Conservation (phyloP, 2,113 vertebrate species). For the Phrynosoma blainvillii region DNA sequence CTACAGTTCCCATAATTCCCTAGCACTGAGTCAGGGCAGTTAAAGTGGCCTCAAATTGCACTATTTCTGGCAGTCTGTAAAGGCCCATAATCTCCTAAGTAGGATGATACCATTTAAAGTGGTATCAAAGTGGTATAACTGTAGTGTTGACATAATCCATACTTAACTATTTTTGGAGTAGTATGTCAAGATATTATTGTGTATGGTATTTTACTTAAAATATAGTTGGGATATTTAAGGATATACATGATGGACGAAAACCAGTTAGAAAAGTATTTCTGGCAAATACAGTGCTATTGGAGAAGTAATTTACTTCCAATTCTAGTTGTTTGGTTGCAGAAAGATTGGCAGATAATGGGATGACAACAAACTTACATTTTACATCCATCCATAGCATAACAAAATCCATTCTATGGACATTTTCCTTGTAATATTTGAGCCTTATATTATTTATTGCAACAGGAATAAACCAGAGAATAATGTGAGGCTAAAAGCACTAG, state of each 20-base stretch:
- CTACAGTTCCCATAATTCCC: too few relatives aligned
- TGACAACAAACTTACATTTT: constrained; percentile 2
- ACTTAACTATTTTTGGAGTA: not conserved
- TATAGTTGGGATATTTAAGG: not conserved
- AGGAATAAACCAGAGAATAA: not conserved
- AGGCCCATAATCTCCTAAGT: too few relatives aligned
- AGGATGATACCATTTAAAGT: not conserved
- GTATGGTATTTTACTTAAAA: not conserved
- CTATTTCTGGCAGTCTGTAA: too few relatives aligned
- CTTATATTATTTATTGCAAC: not conserved
- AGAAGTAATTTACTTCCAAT: not conserved
- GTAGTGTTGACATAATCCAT: too few relatives aligned
- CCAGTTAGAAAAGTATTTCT: not conserved
- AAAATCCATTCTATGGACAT: not conserved
- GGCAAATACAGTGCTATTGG: not conserved
- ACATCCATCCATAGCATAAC: not conserved
- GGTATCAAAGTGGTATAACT: too few relatives aligned
- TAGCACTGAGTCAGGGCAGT: too few relatives aligned
- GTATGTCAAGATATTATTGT: not conserved
- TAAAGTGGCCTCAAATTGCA: too few relatives aligned
- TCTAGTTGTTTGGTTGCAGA: not conserved
- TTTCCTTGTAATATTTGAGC: not conserved
- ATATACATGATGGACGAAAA: not conserved
- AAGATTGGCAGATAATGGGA: not conserved
- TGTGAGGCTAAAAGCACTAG: not conserved